Evolutionary conservation across 2,888 invertebrate species (phyloP).

Genomic region (Hylaea fasciaria): DNA sequence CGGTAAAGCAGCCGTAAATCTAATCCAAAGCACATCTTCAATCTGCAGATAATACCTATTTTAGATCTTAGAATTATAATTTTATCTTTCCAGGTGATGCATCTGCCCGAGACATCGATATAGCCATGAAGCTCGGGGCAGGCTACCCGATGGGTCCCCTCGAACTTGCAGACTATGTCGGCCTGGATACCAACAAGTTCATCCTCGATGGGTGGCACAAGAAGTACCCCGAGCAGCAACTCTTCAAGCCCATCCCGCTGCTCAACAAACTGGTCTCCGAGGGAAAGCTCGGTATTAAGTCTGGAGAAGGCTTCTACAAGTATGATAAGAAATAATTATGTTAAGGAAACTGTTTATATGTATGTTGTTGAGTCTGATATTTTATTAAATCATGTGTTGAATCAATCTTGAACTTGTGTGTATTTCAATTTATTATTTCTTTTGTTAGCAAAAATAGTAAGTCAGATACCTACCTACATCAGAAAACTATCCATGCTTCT

Average conservation of each 20-base stretch:
- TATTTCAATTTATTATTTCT: not conserved
- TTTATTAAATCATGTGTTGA: constrained; percentile 18
- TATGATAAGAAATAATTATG: constrained; percentile 78
- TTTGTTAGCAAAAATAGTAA: too few relatives aligned
- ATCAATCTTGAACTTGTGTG: constrained; percentile 9
- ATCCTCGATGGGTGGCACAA: constrained; percentile 93
- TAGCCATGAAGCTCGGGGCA: constrained; percentile 94
- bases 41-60: too few relatives aligned
- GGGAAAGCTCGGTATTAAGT: constrained; percentile 92
- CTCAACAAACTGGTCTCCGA: constrained; percentile 89
- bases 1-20: too few relatives aligned
- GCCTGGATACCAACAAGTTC: constrained; percentile 91
- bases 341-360: constrained; percentile 19
- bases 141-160: constrained; percentile 96
- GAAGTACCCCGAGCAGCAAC: constrained; percentile 65
- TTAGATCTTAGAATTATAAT: too few relatives aligned
- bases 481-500: too few relatives aligned
- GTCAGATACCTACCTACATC: too few relatives aligned
- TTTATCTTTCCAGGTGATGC: constrained; percentile 85
- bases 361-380: constrained; percentile 23
- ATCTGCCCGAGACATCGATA: constrained; percentile 90
- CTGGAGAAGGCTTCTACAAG: constrained; percentile 94
- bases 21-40: too few relatives aligned
- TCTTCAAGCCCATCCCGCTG: constrained; percentile 55
- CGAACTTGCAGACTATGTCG: constrained; percentile 93